Evolutionary conservation across 2,113 vertebrate species (phyloP), one percentile per base, ranked within the genome.

Genomic region (Scalopus aquaticus): DNA sequence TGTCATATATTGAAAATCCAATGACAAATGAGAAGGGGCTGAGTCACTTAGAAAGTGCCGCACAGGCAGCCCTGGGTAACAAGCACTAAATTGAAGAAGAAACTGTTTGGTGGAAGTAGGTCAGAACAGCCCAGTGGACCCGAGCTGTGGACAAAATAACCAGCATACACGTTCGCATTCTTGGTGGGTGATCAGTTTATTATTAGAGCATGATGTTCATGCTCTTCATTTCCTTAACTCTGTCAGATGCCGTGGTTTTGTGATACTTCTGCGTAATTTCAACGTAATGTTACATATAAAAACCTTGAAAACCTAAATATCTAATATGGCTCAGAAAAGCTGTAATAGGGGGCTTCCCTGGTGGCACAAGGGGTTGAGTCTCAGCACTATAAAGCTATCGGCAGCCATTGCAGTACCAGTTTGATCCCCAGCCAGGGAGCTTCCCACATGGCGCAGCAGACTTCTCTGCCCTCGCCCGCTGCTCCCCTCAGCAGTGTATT

Each of bases 1-100:
- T 73, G 91, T 79, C 69, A 91, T 94, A 86, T 64, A 26, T 28
- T 88, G 35, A 88, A 81, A 92, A 26, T 62, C n/a, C 16, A 22
- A 49, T 94, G 49, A 95, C 32, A 79, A 22, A 54, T 81, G 54
- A 86, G 42, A 76, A 65, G 77, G 17, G 42, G 46, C 24, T 19
- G 15, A 95, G 26, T 79, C 32, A 56, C 90, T 88, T 78, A 54
- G 54, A 93, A 96, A 95, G 12, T n/a, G 56, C 28, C 13, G 5
- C 78, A 44, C 19, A 64, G 69, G 83, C n/a, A 64, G 91, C 9
- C 54, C 19, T 5, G 60, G 51, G 6, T 39, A 60, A 39, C 1
- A 26, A 13, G 24, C 62, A 15, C 6, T 24, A 28, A 64, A 54
- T 11, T n/a, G 88, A 94, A 70, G 79, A 62, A 58, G 24, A 7